Evolutionary conservation across 2,888 invertebrate species (phyloP).

Genomic region (Hermodice carunculata): DNA sequence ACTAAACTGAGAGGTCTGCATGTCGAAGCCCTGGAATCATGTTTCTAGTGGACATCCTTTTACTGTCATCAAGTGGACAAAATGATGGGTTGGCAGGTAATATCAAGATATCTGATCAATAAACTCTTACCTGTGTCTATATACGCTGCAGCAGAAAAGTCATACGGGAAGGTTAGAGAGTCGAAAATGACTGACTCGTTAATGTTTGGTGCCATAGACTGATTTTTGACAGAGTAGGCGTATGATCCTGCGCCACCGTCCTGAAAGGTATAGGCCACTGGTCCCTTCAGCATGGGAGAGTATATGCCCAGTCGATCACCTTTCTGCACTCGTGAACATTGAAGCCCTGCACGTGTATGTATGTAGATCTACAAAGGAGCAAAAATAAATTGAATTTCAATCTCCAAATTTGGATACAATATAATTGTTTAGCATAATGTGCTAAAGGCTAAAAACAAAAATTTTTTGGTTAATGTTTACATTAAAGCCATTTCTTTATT

Average conservation of each 20-base stretch:
- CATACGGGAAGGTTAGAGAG: slow-evolving; percentile 16
- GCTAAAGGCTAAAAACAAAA: not conserved
- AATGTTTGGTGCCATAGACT: not conserved
- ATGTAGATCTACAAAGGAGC: slow-evolving; percentile 14
- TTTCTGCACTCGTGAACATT: not conserved
- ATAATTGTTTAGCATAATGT: not conserved
- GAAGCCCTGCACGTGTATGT: slow-evolving; percentile 10
- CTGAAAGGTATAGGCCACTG: slow-evolving; percentile 17
- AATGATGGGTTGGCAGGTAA: too few relatives aligned
- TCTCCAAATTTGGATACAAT: not conserved
- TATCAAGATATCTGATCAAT: not conserved
- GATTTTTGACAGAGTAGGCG: not conserved
- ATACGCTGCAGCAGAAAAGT: slow-evolving; percentile 22
- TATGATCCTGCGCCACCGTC: not conserved
- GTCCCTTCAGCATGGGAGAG: not conserved
- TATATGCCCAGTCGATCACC: slow-evolving; percentile 18
- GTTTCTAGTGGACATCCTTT: not conserved
- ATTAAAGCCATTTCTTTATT: too few relatives aligned
- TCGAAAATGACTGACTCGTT: slow-evolving; percentile 5
- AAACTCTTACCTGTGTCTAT: slow-evolving; percentile 18
- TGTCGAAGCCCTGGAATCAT: too few relatives aligned
- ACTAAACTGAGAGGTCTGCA: too few relatives aligned
- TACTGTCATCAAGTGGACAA: too few relatives aligned
- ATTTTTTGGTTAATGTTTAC: not conserved
- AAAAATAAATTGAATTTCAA: not conserved